Percentiles rank a stretch among this genome's conserved stretches.
Evolutionary conservation across 1,140 invertebrate species (phyloP).

Genomic region (Caenorhabditis brenneri): DNA sequence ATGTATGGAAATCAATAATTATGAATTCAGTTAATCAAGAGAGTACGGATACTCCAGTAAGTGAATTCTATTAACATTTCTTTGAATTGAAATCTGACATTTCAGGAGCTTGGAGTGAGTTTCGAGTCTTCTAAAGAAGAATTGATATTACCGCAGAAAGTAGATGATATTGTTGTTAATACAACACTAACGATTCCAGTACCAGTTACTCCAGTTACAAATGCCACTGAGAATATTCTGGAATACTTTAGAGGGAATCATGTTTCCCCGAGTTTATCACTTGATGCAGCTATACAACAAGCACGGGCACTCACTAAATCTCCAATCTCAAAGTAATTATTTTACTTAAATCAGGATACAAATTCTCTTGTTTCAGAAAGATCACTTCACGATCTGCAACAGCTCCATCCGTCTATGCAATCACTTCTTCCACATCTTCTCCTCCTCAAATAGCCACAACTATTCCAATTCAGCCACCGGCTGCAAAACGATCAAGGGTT

Average conservation of each 20-base stretch:
- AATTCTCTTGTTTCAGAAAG: not conserved
- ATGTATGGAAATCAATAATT: not conserved
- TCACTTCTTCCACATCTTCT: constrained; percentile 18
- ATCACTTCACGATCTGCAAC: not conserved
- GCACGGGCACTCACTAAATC: not conserved
- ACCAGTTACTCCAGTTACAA: not conserved
- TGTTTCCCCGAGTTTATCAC: not conserved
- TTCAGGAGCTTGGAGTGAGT: not conserved
- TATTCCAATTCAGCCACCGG: not conserved
- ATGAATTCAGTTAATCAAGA: constrained; percentile 11
- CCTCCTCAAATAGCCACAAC: constrained; percentile 15
- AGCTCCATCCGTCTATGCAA: constrained; percentile 12
- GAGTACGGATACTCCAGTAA: not conserved
- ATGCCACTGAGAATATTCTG: constrained; percentile 10
- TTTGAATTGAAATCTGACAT: not conserved
- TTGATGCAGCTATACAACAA: constrained; percentile 8
- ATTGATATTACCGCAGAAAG: not conserved
- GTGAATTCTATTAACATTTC: not conserved
- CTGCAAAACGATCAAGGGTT: not conserved
- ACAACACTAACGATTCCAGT: not conserved
- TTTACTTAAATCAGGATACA: too few species aligned
- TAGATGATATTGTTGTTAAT: not conserved
- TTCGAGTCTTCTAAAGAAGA: constrained; percentile 14
- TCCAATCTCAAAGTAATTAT: not conserved
- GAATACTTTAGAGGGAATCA: not conserved